Evolutionary conservation across 2,888 invertebrate genomes (phyloP), one percentile per base, ranked within the genome.

Genomic region (Agriopis aurantiaria): DNA sequence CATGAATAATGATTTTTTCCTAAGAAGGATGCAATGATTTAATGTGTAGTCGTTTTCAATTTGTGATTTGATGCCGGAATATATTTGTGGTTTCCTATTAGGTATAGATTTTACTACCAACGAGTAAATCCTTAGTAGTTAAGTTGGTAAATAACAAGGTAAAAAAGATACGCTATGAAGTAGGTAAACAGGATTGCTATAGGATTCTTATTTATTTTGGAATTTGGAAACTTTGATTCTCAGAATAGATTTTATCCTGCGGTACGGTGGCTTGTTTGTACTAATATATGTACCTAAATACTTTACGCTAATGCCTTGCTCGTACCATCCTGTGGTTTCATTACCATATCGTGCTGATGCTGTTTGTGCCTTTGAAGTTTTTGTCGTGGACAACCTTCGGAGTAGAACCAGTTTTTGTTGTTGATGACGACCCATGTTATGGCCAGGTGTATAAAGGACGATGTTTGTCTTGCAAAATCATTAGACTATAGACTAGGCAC

Each of bases 311-410:
- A 62, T 41, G 17, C 11, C 46, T 33, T 55, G 51, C 41, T 46
- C 8, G 62, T 62, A 62, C 61, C 52, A 69, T 69, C 61, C 41
- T 41, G 62, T 8, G 17, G 64, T 48, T 56, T 65, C 51, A 69
- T 65, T 69, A 70, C 58, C 62, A 59, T 69, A 57, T 65, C 52
- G 48, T 57, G 65, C 40, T 45, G 61, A 65, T 46, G 61, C 40
- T 57, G 56, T 65, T 40, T 53, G 40, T 49, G 48, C 58, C 70
- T 62, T 40, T 23, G 58, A 65, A 12, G 58, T 66, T 62, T 70
- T 70, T 70, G 43, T 66, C 63, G 62, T 46, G 58, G 70, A 43
- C 53, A 66, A 49, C 70, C 70, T 70, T 70, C 66, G 46, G 10
- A 40, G 40, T 66, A 41, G 14, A 43, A 66, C 66, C 8, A 63